Evolutionary conservation across 2,797 vertebrate genomes (phyloP).

Genomic region (Sebastes minor): DNA sequence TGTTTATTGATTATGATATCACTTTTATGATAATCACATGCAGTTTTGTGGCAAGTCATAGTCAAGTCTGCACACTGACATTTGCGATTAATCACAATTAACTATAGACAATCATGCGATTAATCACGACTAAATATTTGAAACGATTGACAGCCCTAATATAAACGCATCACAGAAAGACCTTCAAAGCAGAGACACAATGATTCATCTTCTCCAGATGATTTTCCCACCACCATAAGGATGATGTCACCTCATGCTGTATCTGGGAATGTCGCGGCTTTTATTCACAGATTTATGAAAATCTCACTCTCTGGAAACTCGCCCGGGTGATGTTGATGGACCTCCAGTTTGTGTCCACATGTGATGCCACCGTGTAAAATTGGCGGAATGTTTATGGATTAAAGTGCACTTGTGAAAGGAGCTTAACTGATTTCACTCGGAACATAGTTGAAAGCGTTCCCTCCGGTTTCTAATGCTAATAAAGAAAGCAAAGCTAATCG

Average conservation of each 20-base stretch:
- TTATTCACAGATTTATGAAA: conserved; percentile 31
- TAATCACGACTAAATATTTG: fast-evolving
- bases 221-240: background rate
- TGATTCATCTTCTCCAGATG: conserved; percentile 21
- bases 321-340: conserved; percentile 12
- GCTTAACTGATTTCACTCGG: conserved; percentile 41
- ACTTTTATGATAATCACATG: too few species aligned
- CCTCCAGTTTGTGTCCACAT: background rate
- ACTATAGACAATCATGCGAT: too few species aligned
- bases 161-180: conserved; percentile 6
- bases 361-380: conserved; percentile 2
- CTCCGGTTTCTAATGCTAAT: background rate
- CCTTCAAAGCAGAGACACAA: conserved; percentile 28
- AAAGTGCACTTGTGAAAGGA: conserved; percentile 34
- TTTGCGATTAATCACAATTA: too few species aligned
- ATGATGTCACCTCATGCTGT: conserved; percentile 27
- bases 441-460: conserved; percentile 14
- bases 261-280: background rate
- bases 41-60: too few species aligned
- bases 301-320: conserved; percentile 11
- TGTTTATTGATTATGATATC: background rate
- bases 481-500: conserved; percentile 23
- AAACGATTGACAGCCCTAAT: too few species aligned
- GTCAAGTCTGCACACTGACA: too few species aligned
- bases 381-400: conserved; percentile 22